phyloP scores from a whole-genome alignment of 2,797 vertebrate genomes.

The Silurus aristotelis region DNA sequence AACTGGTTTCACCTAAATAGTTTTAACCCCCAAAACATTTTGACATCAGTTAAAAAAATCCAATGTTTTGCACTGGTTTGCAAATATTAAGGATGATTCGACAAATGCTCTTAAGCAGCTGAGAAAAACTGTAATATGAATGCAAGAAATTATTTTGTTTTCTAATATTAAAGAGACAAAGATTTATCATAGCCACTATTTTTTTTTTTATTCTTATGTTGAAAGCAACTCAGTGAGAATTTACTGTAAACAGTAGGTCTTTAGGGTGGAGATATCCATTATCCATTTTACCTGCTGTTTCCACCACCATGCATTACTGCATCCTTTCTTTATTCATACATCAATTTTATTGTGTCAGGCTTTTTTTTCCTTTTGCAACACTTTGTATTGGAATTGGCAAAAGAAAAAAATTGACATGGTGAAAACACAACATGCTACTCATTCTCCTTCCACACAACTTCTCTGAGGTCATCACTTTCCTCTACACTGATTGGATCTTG shows the following conservation, averaged over 20 bases:
- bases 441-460: neutral
- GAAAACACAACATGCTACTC: neutral
- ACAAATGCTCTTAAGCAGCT: no score
- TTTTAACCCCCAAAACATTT: no score
- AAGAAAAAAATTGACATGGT: neutral
- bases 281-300: neutral
- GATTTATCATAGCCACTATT: neutral
- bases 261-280: neutral
- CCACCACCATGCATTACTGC: neutral
- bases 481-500: conserved; percentile 8
- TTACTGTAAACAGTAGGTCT: no score
- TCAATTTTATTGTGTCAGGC: neutral
- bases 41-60: no score
- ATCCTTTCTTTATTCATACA: neutral
- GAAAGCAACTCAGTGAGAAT: neutral
- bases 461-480: conserved; percentile 2
- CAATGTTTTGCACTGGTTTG: no score
- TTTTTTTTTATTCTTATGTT: neutral
- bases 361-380: neutral
- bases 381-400: neutral
- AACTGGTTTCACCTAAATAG: no score
- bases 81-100: no score
- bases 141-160: no score
- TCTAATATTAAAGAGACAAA: no score
- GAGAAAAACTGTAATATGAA: no score